Percentiles rank a stretch among this genome's conserved stretches.
Evolutionary conservation across 2,113 vertebrate species (phyloP).

Genomic region (Perognathus longimembris): DNA sequence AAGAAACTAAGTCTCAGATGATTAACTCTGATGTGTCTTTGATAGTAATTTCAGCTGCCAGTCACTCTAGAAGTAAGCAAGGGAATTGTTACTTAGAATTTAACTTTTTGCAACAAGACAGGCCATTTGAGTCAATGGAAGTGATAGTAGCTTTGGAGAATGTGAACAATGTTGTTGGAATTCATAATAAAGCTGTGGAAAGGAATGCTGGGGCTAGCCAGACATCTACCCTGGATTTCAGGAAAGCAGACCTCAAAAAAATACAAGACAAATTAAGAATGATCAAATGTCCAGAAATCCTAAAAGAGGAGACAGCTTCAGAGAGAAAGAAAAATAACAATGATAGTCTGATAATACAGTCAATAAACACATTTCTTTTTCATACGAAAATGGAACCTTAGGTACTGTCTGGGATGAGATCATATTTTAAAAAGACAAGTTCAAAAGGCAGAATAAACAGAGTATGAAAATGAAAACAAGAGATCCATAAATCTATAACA

Average conservation of each 20-base stretch:
- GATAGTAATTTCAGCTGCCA: conserved; percentile 21
- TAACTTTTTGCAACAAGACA: conserved; percentile 6
- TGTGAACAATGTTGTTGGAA: conserved; percentile 65
- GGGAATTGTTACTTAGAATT: conserved; percentile 16
- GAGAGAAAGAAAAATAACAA: conserved; percentile 52
- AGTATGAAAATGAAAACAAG: conserved; percentile 51
- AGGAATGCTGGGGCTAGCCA: conserved; percentile 23
- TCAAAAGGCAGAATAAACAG: conserved; percentile 58
- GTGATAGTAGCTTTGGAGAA: conserved; percentile 56
- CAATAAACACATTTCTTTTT: conserved; percentile 18
- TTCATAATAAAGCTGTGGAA: conserved; percentile 62
- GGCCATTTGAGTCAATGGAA: conserved; percentile 42
- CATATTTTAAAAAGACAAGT: conserved; percentile 55
- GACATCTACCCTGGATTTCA: conserved; percentile 31
- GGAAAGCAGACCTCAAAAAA: conserved; percentile 56
- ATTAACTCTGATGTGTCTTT: conserved; percentile 1
- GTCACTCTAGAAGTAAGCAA: conserved; percentile 44
- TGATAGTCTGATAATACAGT: conserved; percentile 40
- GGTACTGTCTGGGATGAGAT: conserved; percentile 52
- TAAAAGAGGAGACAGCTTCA: conserved; percentile 32
- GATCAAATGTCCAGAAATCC: neutral
- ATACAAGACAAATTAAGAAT: conserved; percentile 57
- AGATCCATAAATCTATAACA: conserved; percentile 52
- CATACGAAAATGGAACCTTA: neutral
- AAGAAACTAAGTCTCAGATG: neutral